These are phyloP conservation scores for Plutomurus gul DNA, from an alignment of 1,140 invertebrate species.

Conservation along the genomic window DNA sequence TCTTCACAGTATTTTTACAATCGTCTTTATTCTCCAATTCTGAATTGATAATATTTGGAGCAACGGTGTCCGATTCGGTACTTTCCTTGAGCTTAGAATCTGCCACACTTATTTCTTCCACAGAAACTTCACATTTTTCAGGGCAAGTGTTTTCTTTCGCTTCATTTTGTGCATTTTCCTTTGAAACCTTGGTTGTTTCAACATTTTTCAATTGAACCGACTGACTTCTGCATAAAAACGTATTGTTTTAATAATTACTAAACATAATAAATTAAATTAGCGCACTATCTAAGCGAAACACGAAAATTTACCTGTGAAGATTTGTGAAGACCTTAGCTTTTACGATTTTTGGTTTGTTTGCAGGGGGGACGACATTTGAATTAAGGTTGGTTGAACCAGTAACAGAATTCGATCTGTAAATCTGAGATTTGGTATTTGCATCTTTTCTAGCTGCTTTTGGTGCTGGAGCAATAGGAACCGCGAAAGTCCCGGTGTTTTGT, in stretches of 20 bases:
- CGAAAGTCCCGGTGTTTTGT: background rate
- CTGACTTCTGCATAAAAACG: background rate
- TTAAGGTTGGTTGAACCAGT: background rate
- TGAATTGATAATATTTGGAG: too few species aligned
- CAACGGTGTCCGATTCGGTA: too few species aligned
- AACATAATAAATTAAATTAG: too few species aligned
- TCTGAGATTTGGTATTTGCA: background rate
- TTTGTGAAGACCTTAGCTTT: conserved; percentile 18
- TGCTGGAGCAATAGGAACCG: background rate
- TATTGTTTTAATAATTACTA: background rate
- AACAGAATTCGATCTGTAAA: background rate
- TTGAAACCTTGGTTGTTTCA: background rate
- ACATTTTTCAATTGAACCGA: background rate
- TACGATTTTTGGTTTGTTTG: background rate
- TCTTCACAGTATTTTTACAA: too few species aligned
- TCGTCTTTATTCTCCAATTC: too few species aligned
- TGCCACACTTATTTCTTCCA: too few species aligned
- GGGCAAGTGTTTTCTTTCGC: too few species aligned
- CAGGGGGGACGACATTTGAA: background rate
- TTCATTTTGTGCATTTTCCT: background rate
- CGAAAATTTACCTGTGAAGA: background rate
- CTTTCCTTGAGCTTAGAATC: too few species aligned
- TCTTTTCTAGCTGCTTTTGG: background rate
- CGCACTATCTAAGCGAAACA: too few species aligned
- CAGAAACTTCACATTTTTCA: too few species aligned